Evolutionary conservation across 2,888 invertebrate species (phyloP), one percentile per base, ranked within the genome.

Genomic region (Tillus elongatus): DNA sequence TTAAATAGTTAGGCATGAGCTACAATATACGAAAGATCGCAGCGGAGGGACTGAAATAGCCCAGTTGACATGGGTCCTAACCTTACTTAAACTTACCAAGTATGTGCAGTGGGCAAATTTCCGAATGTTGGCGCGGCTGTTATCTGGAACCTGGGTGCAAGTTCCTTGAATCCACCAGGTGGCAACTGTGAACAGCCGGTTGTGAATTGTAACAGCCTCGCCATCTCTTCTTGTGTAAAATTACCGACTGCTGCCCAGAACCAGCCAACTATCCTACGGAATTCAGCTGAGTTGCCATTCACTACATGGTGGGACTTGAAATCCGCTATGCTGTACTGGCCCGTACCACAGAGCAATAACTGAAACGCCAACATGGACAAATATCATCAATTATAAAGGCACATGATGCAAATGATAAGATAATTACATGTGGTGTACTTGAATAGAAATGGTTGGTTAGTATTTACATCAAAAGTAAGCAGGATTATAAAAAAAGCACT

Each of bases 181-280:
- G 88, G 93, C 57, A 93, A 73, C 67, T 92, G 90, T 26, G 89
- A 85, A 65, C 89, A 90, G 40, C 93, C 92, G 0, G 92, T 92
- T 26, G 89, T 87, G 64, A 93, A 93, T 69, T 93, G 93, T 54
- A 91, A 70, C 52, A 95, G 71, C 26, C 92, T 70, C 2, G 92
- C 92, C 78, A 93, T 88, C 71, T 93, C 92, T 61, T 91, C 88
- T 66, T 79, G 85, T 40, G 85, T 86, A 63, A 92, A 89, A 66
- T 87, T 86, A 47, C 82, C 81, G 24, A 91, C 79, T 13, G 88
- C 86, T 0, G 87, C 85, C 89, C 89, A 90, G 64, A 89, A 89
- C 88, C 89, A 89, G 48, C 83, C 83, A 41, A 92, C 72, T 36
- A 89, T 80, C 44, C 88, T 78, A 40, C 83, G 75, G 68, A 91